Base-by-base conservation (phyloP, 2,797 vertebrate species). In the Lepilemur septentrionalis region DNA sequence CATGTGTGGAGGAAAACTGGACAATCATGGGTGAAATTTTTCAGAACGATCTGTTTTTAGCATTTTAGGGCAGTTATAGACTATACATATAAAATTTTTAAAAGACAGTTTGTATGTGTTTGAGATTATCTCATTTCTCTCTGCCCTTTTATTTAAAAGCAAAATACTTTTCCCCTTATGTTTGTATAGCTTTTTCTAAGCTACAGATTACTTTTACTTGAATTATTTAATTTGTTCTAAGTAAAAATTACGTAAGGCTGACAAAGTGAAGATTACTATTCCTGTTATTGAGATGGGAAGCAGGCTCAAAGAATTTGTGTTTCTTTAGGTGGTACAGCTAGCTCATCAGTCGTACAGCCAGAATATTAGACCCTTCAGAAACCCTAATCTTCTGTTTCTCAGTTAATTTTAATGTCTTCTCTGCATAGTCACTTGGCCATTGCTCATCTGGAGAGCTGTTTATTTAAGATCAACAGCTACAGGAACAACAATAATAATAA, bases 1-100 rank as follows among this genome's bases (percentile, higher is more conserved):
- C 97, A 97, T 97, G 98, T 18, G 4, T 92, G 59, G 59, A 97
- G 93, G 92, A 10, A 55, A 80, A 82, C 52, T 46, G 76, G 80
- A 69, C 28, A 63, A 55, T 75, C 0, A 2, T 88, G 91, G 83
- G 17, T 82, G 50, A 70, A 82, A 65, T 93, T 41, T 81, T 73
- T 69, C 80, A 61, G 41, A 48, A 63, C 43, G 13, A 73, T 79
- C 81, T 83, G 43, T 92, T 76, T 89, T 89, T 73, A 48, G 20
- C 46, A 48, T 61, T 59, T 80, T 65, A 63, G 65, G 59, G 17
- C 55, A 73, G 38, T 52, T 78, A 79, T 65, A 79, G n/a, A 57
- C 48, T 48, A 1, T 79, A 38, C n/a, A 85, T 35, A 69, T 69
- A 81, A 70, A 91, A 86, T 70, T 46, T 93, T 93, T 81, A 93